phyloP scores from a whole-genome alignment of 1,140 invertebrate species.

The Rhagoletis zephyria region DNA sequence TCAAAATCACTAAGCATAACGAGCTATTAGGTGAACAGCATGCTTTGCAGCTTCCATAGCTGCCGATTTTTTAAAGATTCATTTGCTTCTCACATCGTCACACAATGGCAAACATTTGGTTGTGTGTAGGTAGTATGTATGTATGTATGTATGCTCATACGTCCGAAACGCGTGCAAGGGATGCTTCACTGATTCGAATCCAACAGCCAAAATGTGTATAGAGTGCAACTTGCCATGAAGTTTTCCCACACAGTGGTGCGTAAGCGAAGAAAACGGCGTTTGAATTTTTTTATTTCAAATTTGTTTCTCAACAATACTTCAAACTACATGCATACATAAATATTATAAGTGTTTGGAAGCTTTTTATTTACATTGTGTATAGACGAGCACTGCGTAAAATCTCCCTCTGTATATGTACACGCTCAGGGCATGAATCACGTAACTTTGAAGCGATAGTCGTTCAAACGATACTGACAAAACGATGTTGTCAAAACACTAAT shows the following conservation, averaged over 20 bases:
- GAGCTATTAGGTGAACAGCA: slow-evolving; percentile 45
- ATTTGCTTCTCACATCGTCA: slow-evolving; percentile 34
- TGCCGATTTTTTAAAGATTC: background rate
- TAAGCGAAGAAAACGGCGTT: too few relatives aligned
- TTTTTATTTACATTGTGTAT: too few relatives aligned
- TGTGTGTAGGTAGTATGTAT: background rate
- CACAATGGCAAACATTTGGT: background rate
- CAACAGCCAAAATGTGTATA: slow-evolving; percentile 30
- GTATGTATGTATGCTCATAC: background rate
- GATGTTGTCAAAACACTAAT: too few relatives aligned
- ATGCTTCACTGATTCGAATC: slow-evolving; percentile 43
- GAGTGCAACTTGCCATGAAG: slow-evolving; percentile 39
- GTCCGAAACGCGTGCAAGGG: slow-evolving; percentile 24
- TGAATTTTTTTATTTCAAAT: background rate
- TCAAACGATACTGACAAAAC: too few relatives aligned
- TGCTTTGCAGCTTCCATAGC: slow-evolving; percentile 25
- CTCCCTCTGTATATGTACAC: too few relatives aligned
- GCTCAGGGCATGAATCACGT: too few relatives aligned
- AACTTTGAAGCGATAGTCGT: too few relatives aligned
- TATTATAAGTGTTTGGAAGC: too few relatives aligned
- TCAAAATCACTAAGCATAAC: slow-evolving; percentile 49
- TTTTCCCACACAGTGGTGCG: slow-evolving; percentile 22
- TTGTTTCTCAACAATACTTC: background rate
- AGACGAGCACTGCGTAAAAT: too few relatives aligned
- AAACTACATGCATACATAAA: too few relatives aligned